Base-by-base conservation (phyloP, 2,113 vertebrate genomes). In the Psittacula cyanocephala region DNA sequence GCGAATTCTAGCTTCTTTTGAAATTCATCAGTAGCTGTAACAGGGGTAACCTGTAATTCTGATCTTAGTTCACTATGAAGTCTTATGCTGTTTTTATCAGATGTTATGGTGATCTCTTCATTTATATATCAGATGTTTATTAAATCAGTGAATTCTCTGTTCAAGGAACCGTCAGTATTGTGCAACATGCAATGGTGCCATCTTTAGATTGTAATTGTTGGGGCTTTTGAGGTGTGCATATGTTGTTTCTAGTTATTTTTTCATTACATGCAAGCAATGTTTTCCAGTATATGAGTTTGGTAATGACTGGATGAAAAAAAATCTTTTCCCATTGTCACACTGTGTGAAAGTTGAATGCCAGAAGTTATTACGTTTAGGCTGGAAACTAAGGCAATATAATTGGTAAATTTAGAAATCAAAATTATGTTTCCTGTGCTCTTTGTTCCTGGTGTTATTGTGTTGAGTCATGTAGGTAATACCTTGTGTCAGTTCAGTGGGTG, bases 1-100 rank as follows among this genome's bases (percentile, higher is more conserved):
- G 47, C 64, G 94, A 82, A 89, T 83, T 95, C 59, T 55, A 62
- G 7, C 43, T 81, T 5, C 59, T 88, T 93, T 83, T 71, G 62
- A 78, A 88, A 71, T 71, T 88, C 35, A 52, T 29, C 74, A 79
- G 60, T 39, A 78, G 50, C 55, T 69, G 92, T 96, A 93, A 76
- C 90, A 80, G 92, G 74, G 86, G 86, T 86, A 96, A 92, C 77
- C 86, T 88, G 25, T 65, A 76, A 49, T 84, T 81, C 44, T 69
- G 24, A 69, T 74, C 79, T 75, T 55, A 52, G 63, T 63, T 91
- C 87, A 55, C 67, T 82, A 41, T 76, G 27, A 94, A 91, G 44
- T 70, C 55, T 81, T 84, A 19, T 2, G 7, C 3, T 65, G 25
- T 49, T 92, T 93, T 92, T 49, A 57, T 86, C 72, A 84, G 47